These are phyloP conservation scores for Poeciliopsis presidionis DNA, from an alignment of 2,797 vertebrate genomes.

Conservation along the genomic window DNA sequence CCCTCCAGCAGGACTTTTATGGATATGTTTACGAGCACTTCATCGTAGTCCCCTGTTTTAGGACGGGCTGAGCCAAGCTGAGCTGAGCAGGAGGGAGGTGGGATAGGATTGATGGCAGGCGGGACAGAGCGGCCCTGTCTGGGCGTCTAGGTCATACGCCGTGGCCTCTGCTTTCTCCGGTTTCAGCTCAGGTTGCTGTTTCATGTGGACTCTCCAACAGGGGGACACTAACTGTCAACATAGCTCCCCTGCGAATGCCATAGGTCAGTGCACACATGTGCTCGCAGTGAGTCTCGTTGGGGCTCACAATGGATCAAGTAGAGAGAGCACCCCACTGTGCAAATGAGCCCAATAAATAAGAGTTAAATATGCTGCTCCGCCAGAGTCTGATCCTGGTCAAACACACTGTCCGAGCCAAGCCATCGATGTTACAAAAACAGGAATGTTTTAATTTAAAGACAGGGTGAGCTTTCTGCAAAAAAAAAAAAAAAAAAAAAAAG, in stretches of 20 bases:
- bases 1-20: slow-evolving; percentile 75
- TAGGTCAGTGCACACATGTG: slow-evolving; percentile 71
- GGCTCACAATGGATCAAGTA: slow-evolving; percentile 52
- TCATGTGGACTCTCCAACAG: slow-evolving; percentile 71
- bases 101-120: slow-evolving; percentile 66
- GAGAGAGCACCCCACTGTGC: slow-evolving; percentile 54
- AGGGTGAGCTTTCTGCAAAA: slow-evolving; percentile 25
- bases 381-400: slow-evolving; percentile 33
- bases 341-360: slow-evolving; percentile 60
- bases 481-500: neutral
- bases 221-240: slow-evolving; percentile 74
- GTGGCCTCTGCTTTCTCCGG: slow-evolving; percentile 72
- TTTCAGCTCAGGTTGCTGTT: slow-evolving; percentile 75
- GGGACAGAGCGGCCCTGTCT: slow-evolving; percentile 69
- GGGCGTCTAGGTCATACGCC: slow-evolving; percentile 71
- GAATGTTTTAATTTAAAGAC: slow-evolving; percentile 37
- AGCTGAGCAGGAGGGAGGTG: slow-evolving; percentile 18
- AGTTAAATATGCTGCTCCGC: slow-evolving; percentile 39
- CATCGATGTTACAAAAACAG: slow-evolving; percentile 31
- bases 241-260: slow-evolving; percentile 67
- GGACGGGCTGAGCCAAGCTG: slow-evolving; percentile 46
- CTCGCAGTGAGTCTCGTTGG: slow-evolving; percentile 42
- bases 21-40: slow-evolving; percentile 75
- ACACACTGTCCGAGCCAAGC: slow-evolving; percentile 14
- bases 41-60: slow-evolving; percentile 55